Evolutionary conservation across 2,888 invertebrate species (phyloP), one percentile per base, ranked within the genome.

Genomic region (Scelioninae gen. 1): DNA sequence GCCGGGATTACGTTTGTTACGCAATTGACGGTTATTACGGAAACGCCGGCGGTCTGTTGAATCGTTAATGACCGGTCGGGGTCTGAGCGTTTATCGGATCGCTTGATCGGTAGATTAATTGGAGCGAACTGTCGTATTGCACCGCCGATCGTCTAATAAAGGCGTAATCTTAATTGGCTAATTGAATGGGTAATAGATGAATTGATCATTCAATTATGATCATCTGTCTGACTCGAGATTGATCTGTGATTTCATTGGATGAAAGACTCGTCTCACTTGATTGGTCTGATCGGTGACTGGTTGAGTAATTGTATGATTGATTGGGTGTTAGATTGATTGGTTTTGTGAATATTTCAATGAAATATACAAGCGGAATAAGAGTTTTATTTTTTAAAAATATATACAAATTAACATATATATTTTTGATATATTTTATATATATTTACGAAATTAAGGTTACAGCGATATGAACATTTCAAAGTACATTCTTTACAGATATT

Each of bases 1-100:
- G 77, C 69, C 69, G 56, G 69, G 60, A 63, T 62, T 62, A 31
- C 77, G 69, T 63, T 69, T 69, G 69, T 69, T 77, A 11, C 62
- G 55, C 77, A 63, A 77, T 76, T 62, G 51, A 62, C 69, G 77
- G 75, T 66, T 66, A 66, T 75, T 66, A 58, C 65, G 75, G 75
- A 58, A 75, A 66, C 65, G 31, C 65, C 49, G 74, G 11, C 45
- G 32, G 45, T 10, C 43, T n/a, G n/a, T n/a, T n/a, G n/a, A n/a
- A n/a, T n/a, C n/a, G n/a, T n/a, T n/a, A n/a, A n/a, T n/a, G n/a
- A n/a, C n/a, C n/a, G n/a, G n/a, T n/a, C n/a, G n/a, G n/a, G n/a
- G n/a, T n/a, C n/a, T n/a, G n/a, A 8, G 13, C 56, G 34, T 31
- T 55, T 55, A 49, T 45, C 65, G 43, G 55, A 1, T n/a, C 66